phyloP scores from a whole-genome alignment of 2,797 vertebrate species.

The Margarornis squamiger region DNA sequence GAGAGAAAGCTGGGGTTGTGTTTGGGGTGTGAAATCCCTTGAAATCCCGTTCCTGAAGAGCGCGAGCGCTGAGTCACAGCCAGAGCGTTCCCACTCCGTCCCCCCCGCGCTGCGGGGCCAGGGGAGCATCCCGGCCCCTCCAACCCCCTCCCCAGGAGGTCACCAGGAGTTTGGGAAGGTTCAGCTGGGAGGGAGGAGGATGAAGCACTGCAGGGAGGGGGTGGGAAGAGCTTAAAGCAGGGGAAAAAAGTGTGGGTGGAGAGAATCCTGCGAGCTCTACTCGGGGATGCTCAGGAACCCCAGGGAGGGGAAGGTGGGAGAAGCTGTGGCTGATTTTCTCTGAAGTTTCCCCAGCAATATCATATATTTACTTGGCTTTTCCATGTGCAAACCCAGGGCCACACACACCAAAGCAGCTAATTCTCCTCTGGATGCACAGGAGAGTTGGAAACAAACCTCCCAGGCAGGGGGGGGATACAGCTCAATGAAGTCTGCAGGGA shows the following conservation, averaged over 20 bases:
- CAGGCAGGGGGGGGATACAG: background rate
- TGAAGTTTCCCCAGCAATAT: slow-evolving; percentile 53
- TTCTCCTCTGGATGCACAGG: slow-evolving; percentile 12
- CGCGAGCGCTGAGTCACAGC: slow-evolving; percentile 43
- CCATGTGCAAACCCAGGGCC: background rate
- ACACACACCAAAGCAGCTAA: background rate
- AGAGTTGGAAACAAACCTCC: background rate
- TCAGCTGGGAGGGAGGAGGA: background rate
- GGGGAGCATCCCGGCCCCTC: background rate
- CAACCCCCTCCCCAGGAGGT: background rate
- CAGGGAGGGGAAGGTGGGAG: slow-evolving; percentile 66
- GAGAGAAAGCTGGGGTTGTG: slow-evolving; percentile 45
- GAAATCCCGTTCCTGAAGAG: slow-evolving; percentile 66
- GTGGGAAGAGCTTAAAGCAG: slow-evolving; percentile 37
- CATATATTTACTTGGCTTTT: slow-evolving; percentile 41
- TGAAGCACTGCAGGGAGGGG: background rate
- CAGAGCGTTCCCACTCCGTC: background rate
- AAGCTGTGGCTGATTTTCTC: slow-evolving; percentile 54
- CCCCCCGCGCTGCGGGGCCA: background rate
- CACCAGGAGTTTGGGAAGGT: background rate
- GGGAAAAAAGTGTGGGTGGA: slow-evolving; percentile 35
- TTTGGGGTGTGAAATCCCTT: slow-evolving; percentile 65
- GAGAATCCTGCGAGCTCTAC: slow-evolving; percentile 49
- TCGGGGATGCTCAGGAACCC: slow-evolving; percentile 58
- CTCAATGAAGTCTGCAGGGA: background rate